Percentiles rank a stretch among this genome's conserved stretches.
These are phyloP conservation scores for Lamprotornis superbus DNA, from an alignment of 2,113 vertebrate species.

Conservation along the genomic window DNA sequence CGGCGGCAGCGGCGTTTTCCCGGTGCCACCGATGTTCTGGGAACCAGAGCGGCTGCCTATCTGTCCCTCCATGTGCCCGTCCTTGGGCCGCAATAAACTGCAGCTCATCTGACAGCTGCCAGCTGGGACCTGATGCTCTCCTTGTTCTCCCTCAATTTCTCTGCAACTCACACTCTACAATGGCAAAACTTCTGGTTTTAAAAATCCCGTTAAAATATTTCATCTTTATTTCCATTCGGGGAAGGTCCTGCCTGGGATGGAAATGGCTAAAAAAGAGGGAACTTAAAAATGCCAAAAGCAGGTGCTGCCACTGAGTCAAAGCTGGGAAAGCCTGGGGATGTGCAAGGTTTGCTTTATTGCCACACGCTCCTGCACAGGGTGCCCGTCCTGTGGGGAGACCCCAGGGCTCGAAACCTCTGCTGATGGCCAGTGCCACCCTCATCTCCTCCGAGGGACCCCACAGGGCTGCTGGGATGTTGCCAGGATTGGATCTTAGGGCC, in stretches of 20 bases:
- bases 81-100: too few relatives aligned
- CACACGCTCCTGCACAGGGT: not conserved
- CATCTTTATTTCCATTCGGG: not conserved
- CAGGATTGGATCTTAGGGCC: not conserved
- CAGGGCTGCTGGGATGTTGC: too few relatives aligned
- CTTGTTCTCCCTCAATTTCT: not conserved
- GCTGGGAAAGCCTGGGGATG: not conserved
- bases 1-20: not conserved
- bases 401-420: not conserved
- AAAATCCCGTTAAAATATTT: not conserved
- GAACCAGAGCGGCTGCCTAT: too few relatives aligned
- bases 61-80: too few relatives aligned
- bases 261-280: not conserved
- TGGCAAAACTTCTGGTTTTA: not conserved
- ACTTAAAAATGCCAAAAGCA: not conserved
- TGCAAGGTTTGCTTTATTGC: not conserved
- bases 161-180: not conserved
- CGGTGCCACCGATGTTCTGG: too few relatives aligned
- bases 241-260: not conserved
- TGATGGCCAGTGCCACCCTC: not conserved
- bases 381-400: fast-evolving
- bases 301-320: not conserved
- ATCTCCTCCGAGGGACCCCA: not conserved
- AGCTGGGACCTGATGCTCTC: not conserved
- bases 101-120: not conserved